Base-by-base conservation (phyloP, 92 coral and sea anemone genomes). In the Anthopleura xanthogrammica region DNA sequence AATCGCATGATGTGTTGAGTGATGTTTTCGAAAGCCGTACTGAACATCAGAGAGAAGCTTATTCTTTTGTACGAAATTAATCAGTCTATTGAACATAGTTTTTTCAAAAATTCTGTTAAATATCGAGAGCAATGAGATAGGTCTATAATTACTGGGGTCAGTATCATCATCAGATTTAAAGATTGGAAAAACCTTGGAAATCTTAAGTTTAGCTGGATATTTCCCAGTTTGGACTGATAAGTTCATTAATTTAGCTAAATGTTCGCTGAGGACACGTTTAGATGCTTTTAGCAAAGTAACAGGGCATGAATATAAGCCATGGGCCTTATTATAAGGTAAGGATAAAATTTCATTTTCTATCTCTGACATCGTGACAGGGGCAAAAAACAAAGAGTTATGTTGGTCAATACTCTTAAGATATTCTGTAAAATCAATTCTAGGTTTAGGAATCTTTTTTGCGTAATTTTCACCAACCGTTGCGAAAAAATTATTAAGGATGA, bases 101-200 rank as follows among this genome's bases (percentile, higher is more conserved):
- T 86, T 86, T 79, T 86, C 85, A 83, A 90, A 90, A 20, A 86
- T 82, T 82, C 87, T 57, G 64, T 86, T 77, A 73, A 83, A 86
- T 55, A 58, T 76, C 54, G 90, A 87, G 52, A 87, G 86, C 66
- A 88, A 89, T 36, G 88, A 85, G 43, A 91, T 91, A 19, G 94
- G 94, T 72, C 89, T 78, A 82, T 90, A 76, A 84, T 90, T 87
- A 40, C 80, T 39, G 41, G 85, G 89, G 52, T 87, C 90, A 41
- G 78, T 62, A 56, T 83, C 84, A 14, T 90, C n/a, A n/a, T n/a
- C n/a, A n/a, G n/a, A n/a, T n/a, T n/a, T n/a, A n/a, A n/a, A n/a
- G n/a, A n/a, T n/a, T n/a, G n/a, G n/a, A n/a, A n/a, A n/a, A n/a
- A n/a, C n/a, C n/a, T n/a, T n/a, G n/a, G n/a, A n/a, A n/a, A n/a